Conservation (phyloP, 2,113 vertebrate species). For the Taurulus bubalis region DNA sequence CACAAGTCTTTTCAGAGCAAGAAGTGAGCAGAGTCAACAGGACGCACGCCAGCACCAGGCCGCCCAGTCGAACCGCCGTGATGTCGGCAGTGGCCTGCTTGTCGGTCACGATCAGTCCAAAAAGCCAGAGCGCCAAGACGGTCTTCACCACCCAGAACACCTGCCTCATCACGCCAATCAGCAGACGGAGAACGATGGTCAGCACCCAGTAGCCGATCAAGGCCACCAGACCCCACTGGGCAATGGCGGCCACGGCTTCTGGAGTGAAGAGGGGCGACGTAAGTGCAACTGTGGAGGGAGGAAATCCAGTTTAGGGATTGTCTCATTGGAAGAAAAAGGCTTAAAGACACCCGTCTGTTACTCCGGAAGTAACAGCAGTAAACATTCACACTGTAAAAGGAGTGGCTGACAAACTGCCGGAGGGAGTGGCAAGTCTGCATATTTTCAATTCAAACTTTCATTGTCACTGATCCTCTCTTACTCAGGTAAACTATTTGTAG, state of each 20-base stretch:
- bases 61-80: conserved; percentile 73
- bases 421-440: conserved; percentile 51
- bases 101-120: conserved; percentile 79
- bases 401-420: conserved; percentile 34
- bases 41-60: conserved; percentile 75
- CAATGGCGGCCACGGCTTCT: conserved; percentile 78
- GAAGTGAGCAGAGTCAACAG: conserved; percentile 69
- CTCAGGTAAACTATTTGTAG: background rate
- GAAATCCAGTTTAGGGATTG: conserved; percentile 6
- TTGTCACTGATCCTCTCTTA: background rate
- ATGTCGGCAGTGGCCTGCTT: conserved; percentile 54
- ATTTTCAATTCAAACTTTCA: conserved; percentile 31
- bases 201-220: conserved; percentile 83
- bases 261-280: conserved; percentile 81
- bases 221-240: conserved; percentile 81
- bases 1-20: conserved; percentile 49
- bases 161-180: conserved; percentile 65
- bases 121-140: conserved; percentile 76
- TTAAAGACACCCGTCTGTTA: background rate
- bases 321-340: background rate
- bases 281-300: conserved; percentile 63
- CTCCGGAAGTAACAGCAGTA: background rate
- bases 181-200: conserved; percentile 71
- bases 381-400: conserved; percentile 23
- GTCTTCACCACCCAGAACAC: conserved; percentile 83